Conservation (phyloP, 2,888 invertebrate species). For the Myathropa florea region DNA sequence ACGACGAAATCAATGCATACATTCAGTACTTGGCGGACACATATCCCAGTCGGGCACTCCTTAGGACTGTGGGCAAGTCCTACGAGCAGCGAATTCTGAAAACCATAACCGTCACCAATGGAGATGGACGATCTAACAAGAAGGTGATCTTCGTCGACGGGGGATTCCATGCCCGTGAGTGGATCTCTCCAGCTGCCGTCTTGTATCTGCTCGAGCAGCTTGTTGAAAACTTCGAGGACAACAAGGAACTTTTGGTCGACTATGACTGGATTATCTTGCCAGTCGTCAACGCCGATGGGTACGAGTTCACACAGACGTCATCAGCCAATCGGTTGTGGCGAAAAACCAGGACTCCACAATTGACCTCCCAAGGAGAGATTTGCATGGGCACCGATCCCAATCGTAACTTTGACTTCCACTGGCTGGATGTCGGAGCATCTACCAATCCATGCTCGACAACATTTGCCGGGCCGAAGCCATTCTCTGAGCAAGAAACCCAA, state of each 20-base stretch:
- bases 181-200: conserved; percentile 84
- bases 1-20: conserved; percentile 81
- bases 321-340: conserved; percentile 83
- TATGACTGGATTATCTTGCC: conserved; percentile 86
- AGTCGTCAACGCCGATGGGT: conserved; percentile 87
- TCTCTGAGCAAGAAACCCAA: conserved; percentile 86
- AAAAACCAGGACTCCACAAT: conserved; percentile 84
- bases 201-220: conserved; percentile 83
- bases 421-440: conserved; percentile 83
- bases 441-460: conserved; percentile 82
- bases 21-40: conserved; percentile 80
- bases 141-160: conserved; percentile 82
- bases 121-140: conserved; percentile 80
- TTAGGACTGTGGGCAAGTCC: conserved; percentile 83
- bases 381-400: conserved; percentile 89
- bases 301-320: conserved; percentile 83
- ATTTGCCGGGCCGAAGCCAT: conserved; percentile 84
- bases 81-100: conserved; percentile 83
- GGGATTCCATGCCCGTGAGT: conserved; percentile 86
- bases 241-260: conserved; percentile 81
- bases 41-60: conserved; percentile 82
- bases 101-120: conserved; percentile 83
- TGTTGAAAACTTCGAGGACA: conserved; percentile 80
- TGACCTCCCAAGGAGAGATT: conserved; percentile 64
- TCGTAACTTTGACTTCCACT: conserved; percentile 87